Base-by-base conservation (phyloP, 2,113 vertebrate species). In the Alligator mississippiensis region DNA sequence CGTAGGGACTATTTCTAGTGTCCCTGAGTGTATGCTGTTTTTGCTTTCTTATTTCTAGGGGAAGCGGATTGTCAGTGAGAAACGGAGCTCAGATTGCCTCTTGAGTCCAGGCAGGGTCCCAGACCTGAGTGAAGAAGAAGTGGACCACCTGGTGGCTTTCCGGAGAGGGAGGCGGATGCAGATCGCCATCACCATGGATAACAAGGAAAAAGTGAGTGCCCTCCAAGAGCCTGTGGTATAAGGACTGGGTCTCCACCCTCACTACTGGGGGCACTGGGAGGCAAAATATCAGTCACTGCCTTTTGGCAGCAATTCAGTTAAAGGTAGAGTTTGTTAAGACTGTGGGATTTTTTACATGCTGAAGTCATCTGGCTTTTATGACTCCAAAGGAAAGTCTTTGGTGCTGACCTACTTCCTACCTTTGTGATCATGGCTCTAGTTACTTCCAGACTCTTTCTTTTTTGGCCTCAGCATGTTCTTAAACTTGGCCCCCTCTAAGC, bases 21-120 rank as follows among this genome's bases (percentile, higher is more conserved):
- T 30, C 3, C 0, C 38, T 91, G 76, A 89, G 62, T 28, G 28
- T 64, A 12, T 59, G 55, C 58, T 54, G 28, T 90, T 66, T 38
- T 76, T 18, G 70, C 85, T 76, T 63, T 47, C 77, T 60, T 61
- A 16, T 75, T 93, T 85, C 64, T 94, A 99, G 99, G 99, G 98
- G 93, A 99, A 98, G 96, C 96, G 99, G 85, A 97, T 99, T 4
- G 99, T 99, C 85, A 99, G 98, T 11, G 99, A 99, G 97, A 98
- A 99, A 81, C 98, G 93, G 89, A 97, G 86, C 18, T 10, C 74
- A 0, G 97, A 96, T 82, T 80, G 89, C 62, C 84, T 93, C 76
- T 77, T 91, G 11, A 89, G 81, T 9, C 60, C 95, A 1, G 77
- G 97, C 95, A 86, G 89, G 27, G 88, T 58, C 9, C 98, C 97